These are phyloP conservation scores for Taxidea taxus DNA, from an alignment of 2,113 vertebrate genomes.

Conservation along the genomic window DNA sequence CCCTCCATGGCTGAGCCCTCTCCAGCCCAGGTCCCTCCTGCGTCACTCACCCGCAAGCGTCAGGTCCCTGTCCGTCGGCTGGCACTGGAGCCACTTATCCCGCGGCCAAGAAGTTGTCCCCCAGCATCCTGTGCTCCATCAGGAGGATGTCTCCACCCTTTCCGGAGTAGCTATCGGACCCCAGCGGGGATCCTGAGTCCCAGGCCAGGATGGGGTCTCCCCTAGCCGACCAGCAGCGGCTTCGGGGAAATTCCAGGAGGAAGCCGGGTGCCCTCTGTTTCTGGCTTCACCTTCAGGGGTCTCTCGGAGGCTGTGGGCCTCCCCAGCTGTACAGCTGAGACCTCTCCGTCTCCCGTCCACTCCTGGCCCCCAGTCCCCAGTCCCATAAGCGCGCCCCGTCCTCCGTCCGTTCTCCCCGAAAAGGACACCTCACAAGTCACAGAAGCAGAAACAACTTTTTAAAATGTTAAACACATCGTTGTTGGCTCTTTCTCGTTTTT, in stretches of 20 bases:
- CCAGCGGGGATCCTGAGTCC: neutral
- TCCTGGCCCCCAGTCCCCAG: neutral
- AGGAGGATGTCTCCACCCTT: neutral
- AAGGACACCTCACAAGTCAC: neutral
- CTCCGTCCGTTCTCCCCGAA: neutral
- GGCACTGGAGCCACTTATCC: neutral
- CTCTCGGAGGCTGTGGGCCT: neutral
- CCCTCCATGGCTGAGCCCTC: neutral
- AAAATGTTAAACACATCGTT: neutral
- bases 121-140: neutral
- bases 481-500: neutral
- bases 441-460: neutral
- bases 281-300: neutral
- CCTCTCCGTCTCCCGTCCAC: neutral
- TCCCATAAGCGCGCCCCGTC: neutral
- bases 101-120: rapidly evolving
- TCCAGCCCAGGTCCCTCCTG: neutral
- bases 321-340: neutral
- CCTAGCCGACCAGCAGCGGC: rapidly evolving
- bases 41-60: neutral
- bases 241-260: neutral
- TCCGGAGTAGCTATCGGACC: no score
- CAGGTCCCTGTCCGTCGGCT: rapidly evolving
- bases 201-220: neutral
- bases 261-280: neutral